These are phyloP conservation scores for Syngnathus acus DNA, from an alignment of 2,797 vertebrate species.

Conservation along the genomic window DNA sequence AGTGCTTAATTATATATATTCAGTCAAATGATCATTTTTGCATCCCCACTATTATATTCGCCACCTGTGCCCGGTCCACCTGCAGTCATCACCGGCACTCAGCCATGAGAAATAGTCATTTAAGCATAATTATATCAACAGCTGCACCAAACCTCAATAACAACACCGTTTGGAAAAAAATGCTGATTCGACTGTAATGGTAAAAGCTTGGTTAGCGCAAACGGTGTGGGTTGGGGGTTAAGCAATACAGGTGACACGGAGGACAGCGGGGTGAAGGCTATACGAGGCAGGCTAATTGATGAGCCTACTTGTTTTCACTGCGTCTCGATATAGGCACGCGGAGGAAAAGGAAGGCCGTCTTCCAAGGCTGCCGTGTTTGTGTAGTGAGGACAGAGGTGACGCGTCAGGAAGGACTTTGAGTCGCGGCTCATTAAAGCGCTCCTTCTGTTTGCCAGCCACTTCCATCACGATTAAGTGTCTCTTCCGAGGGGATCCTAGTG, in stretches of 20 bases:
- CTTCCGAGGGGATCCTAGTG: constrained; percentile 25
- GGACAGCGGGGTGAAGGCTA: constrained; percentile 55
- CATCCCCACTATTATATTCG: constrained; percentile 51
- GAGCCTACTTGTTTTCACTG: constrained; percentile 56
- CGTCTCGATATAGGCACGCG: constrained; percentile 47
- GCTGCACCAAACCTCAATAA: constrained; percentile 32
- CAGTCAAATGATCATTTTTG: constrained; percentile 55
- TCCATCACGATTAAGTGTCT: constrained; percentile 9
- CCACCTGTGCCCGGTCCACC: constrained; percentile 60
- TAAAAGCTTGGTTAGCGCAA: constrained; percentile 8
- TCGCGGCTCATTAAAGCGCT: constrained; percentile 27
- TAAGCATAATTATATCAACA: constrained; percentile 55
- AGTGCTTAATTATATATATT: constrained; percentile 53
- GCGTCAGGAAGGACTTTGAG: constrained; percentile 32
- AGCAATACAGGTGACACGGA: constrained; percentile 57
- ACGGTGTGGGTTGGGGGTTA: constrained; percentile 48
- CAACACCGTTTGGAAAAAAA: constrained; percentile 31
- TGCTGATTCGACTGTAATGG: constrained; percentile 19
- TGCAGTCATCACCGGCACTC: constrained; percentile 43
- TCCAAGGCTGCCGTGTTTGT: constrained; percentile 62
- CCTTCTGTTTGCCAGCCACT: constrained; percentile 13
- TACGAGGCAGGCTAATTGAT: constrained; percentile 61
- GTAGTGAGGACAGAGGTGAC: constrained; percentile 50
- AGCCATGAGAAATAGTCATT: constrained; percentile 45
- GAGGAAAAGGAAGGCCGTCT: constrained; percentile 62